These are phyloP conservation scores for Drosophila takahashii DNA, from an alignment of 1,140 invertebrate genomes.

Conservation along the genomic window DNA sequence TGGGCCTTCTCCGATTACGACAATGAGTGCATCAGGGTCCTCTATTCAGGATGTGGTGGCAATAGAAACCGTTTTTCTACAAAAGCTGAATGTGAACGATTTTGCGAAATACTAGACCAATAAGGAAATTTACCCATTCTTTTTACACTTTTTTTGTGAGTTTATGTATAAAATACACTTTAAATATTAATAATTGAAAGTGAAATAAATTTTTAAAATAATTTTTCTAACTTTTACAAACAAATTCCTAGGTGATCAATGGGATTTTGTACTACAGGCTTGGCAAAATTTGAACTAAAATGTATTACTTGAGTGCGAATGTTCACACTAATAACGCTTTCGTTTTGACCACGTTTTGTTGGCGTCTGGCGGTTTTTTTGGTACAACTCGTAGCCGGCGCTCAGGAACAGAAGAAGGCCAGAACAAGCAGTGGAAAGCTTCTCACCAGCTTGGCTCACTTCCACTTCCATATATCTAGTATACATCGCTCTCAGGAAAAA, in stretches of 20 bases:
- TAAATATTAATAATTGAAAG: too few species aligned
- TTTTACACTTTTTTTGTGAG: not conserved
- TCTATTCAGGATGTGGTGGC: constrained; percentile 31
- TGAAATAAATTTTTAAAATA: not conserved
- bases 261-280: not conserved
- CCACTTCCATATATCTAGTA: not conserved
- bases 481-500: not conserved
- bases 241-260: not conserved
- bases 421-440: constrained; percentile 35
- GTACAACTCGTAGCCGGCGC: constrained; percentile 62
- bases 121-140: not conserved
- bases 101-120: not conserved
- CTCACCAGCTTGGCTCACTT: constrained; percentile 6
- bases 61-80: constrained; percentile 33
- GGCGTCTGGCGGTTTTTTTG: constrained; percentile 72
- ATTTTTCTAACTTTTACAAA: not conserved
- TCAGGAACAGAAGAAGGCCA: constrained; percentile 27
- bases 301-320: not conserved
- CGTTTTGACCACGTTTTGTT: constrained; percentile 53
- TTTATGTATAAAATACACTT: not conserved
- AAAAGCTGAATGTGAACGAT: constrained; percentile 1
- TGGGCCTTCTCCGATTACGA: constrained; percentile 2
- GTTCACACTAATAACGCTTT: constrained; percentile 23
- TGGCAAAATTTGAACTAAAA: not conserved
- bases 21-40: not conserved